Conservation (phyloP, 2,797 vertebrate genomes). For the Microchirus variegatus region DNA sequence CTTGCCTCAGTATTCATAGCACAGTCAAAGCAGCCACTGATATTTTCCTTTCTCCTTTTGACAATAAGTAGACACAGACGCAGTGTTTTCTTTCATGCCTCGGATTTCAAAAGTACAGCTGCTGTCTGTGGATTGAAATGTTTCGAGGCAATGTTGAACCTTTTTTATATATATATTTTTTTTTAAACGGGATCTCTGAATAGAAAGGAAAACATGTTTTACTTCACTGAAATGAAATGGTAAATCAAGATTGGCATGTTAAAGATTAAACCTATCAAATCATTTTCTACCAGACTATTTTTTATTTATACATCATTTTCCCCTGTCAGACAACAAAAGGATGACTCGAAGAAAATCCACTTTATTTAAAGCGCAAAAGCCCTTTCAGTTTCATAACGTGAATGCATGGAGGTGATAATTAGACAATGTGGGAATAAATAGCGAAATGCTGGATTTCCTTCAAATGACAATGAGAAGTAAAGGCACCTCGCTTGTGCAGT, state of each 20-base stretch:
- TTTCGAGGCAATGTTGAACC: slow-evolving; percentile 2
- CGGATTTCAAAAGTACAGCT: slow-evolving; percentile 4
- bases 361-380: slow-evolving; percentile 16
- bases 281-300: slow-evolving; percentile 33
- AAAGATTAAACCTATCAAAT: slow-evolving; percentile 47
- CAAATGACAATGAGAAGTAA: slow-evolving; percentile 12
- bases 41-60: slow-evolving; percentile 2
- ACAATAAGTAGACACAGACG: slow-evolving; percentile 11
- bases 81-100: slow-evolving; percentile 5
- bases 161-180: too few species aligned
- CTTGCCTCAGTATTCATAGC: slow-evolving; percentile 16
- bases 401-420: slow-evolving; percentile 14
- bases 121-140: slow-evolving; percentile 15
- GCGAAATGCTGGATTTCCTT: neutral
- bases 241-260: slow-evolving; percentile 33
- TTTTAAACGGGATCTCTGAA: neutral
- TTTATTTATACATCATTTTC: slow-evolving; percentile 18
- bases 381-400: slow-evolving; percentile 16
- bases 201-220: neutral
- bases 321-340: slow-evolving; percentile 38
- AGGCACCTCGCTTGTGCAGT: slow-evolving; percentile 1
- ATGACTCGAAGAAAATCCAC: slow-evolving; percentile 21
- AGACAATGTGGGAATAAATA: slow-evolving; percentile 3
- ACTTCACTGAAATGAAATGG: slow-evolving; percentile 1
- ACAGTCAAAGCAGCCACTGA: slow-evolving; percentile 10